Evolutionary conservation across 2,888 invertebrate genomes (phyloP).

Genomic region (Limenitis camilla): DNA sequence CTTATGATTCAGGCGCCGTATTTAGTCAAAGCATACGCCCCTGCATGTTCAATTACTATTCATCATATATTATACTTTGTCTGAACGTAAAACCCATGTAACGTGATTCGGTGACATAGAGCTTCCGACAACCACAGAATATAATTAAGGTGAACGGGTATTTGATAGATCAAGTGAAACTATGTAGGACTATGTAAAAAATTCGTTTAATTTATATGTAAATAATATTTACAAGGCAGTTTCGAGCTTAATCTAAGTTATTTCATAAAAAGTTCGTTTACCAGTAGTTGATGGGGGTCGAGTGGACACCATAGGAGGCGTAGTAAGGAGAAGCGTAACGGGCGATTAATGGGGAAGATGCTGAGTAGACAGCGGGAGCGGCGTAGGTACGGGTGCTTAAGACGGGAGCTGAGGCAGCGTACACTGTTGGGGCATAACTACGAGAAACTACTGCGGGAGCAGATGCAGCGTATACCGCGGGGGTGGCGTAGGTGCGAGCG

Average conservation of each 20-base stretch:
- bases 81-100: neutral
- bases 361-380: conserved; percentile 23
- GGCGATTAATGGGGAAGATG: conserved; percentile 22
- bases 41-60: neutral
- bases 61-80: neutral
- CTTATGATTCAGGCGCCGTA: neutral
- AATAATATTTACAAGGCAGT: conserved; percentile 23
- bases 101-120: neutral
- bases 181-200: conserved; percentile 7
- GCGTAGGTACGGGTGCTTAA: conserved; percentile 16
- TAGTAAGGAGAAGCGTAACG: conserved; percentile 16
- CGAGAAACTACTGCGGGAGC: too few relatives aligned
- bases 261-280: conserved; percentile 9
- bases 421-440: conserved; percentile 12
- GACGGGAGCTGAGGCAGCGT: conserved; percentile 14
- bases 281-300: conserved; percentile 20
- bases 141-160: conserved; percentile 9
- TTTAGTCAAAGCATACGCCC: neutral
- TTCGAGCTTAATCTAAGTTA: conserved; percentile 11
- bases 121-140: neutral
- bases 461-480: conserved; percentile 19
- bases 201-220: conserved; percentile 21
- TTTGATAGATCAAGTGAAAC: conserved; percentile 1
- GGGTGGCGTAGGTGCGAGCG: conserved; percentile 30
- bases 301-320: conserved; percentile 14